Evolutionary conservation across 2,888 invertebrate genomes (phyloP).

Genomic region (Anorthoa munda): DNA sequence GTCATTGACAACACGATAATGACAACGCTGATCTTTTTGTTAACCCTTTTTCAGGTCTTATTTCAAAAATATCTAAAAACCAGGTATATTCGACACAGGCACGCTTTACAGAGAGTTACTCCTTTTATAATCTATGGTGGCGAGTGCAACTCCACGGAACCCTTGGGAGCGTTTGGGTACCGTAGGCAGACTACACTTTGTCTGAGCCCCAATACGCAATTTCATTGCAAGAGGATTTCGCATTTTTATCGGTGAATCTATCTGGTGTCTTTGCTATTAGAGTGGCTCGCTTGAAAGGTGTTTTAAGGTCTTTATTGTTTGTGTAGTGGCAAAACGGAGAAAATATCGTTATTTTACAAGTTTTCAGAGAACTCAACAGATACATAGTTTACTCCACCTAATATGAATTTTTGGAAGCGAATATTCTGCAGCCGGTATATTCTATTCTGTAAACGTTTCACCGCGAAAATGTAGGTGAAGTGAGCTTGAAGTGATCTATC

Average conservation of each 20-base stretch:
- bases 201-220: constrained; percentile 90
- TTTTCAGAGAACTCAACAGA: neutral
- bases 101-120: constrained; percentile 3
- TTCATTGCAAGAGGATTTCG: constrained; percentile 87
- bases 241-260: constrained; percentile 86
- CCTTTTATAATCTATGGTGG: constrained; percentile 76
- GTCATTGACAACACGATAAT: too few relatives aligned
- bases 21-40: too few relatives aligned
- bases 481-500: too few relatives aligned
- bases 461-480: too few relatives aligned
- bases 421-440: neutral
- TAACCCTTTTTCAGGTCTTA: too few relatives aligned
- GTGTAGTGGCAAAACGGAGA: neutral
- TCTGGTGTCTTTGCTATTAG: constrained; percentile 79
- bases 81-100: constrained; percentile 9
- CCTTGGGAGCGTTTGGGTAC: constrained; percentile 88
- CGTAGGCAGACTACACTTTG: constrained; percentile 89
- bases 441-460: too few relatives aligned
- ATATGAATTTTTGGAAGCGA: neutral
- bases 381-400: neutral
- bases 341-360: constrained; percentile 4
- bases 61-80: neutral
- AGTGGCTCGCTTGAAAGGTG: constrained; percentile 76
- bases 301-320: constrained; percentile 56
- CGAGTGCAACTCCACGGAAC: constrained; percentile 81